Base-by-base conservation (phyloP, 1,140 invertebrate species). In the Cydia splendana region DNA sequence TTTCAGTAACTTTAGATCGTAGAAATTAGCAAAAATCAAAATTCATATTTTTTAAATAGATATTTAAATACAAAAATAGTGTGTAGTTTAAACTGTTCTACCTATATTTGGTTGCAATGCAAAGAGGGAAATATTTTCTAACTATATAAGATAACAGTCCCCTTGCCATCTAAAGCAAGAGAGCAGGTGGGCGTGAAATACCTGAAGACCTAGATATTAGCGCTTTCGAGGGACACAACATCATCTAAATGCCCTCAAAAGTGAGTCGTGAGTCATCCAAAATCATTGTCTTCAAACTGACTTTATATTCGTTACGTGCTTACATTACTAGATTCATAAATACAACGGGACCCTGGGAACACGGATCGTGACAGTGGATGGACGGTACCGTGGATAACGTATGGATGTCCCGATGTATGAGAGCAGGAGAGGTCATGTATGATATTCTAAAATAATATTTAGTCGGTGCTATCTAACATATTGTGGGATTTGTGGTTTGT, bases 281-380 rank as follows among this genome's bases (percentile, higher is more conserved):
- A 62, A 62, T 18, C 67, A 38, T 71, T 38, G 30, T 20, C 67
- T 7, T 38, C 67, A 71, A 71, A 71, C 30, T 38, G 81, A 82
- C 80, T 83, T 81, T 82, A 84, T 84, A 83, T 83, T 82, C 82
- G 77, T 79, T 83, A 85, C 82, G 82, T 85, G 84, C 80, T 67
- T 77, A 79, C 80, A 83, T 85, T 84, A 84, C 81, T 67, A 57
- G 77, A 75, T 81, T 81, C 82, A 82, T 84, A 85, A 83, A 82
- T 80, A 77, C 76, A 65, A 69, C 75, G 48, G 69, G 57, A 69
- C 77, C 74, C 76, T 76, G 77, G 71, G 79, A 80, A 80, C 76
- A 62, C 13, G 62, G 79, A 78, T 83, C 81, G 81, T 82, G 83
- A 80, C 79, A 75, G 74, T 45, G 76, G 78, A 79, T 77, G 74